Conservation (phyloP, 2,113 vertebrate species). For the Syngnathoides biaculeatus region DNA sequence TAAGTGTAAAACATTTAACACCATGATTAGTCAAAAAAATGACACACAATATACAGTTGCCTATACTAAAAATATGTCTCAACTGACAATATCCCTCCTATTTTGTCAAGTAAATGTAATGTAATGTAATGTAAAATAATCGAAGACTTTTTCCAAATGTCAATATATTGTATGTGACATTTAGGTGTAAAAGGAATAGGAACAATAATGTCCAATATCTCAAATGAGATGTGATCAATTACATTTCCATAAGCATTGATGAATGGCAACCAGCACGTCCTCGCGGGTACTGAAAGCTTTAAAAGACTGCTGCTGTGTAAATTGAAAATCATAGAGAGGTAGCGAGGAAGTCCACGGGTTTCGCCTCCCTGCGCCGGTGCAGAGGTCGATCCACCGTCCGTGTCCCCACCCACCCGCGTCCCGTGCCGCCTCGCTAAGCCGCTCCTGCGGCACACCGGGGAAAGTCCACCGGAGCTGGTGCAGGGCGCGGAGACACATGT, state of each 20-base stretch:
- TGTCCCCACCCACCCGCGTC: conserved; percentile 53
- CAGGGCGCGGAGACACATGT: conserved; percentile 13
- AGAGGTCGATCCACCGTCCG: conserved; percentile 37
- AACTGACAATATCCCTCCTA: too few species aligned
- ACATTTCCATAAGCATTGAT: too few species aligned
- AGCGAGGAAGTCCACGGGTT: conserved; percentile 30
- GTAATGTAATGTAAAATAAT: too few species aligned
- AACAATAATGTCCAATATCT: too few species aligned
- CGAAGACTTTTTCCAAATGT: too few species aligned
- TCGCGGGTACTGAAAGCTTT: conserved; percentile 9
- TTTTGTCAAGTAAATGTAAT: too few species aligned
- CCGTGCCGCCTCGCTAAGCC: conserved; percentile 42
- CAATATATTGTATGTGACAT: too few species aligned
- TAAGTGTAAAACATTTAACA: too few species aligned
- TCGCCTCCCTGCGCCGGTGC: conserved; percentile 19
- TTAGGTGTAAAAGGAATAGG: too few species aligned
- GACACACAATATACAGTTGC: too few species aligned
- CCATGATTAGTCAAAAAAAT: too few species aligned
- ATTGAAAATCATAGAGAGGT: background rate
- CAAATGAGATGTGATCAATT: background rate
- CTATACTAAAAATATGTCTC: too few species aligned
- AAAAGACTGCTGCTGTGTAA: conserved; percentile 9
- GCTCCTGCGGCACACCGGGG: conserved; percentile 64
- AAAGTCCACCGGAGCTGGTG: conserved; percentile 52
- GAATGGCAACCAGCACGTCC: background rate